A percentile compares a stretch with the other conserved stretches of the same genome.
phyloP scores from a whole-genome alignment of 2,888 invertebrate species.

The Eristalinus aeneus region DNA sequence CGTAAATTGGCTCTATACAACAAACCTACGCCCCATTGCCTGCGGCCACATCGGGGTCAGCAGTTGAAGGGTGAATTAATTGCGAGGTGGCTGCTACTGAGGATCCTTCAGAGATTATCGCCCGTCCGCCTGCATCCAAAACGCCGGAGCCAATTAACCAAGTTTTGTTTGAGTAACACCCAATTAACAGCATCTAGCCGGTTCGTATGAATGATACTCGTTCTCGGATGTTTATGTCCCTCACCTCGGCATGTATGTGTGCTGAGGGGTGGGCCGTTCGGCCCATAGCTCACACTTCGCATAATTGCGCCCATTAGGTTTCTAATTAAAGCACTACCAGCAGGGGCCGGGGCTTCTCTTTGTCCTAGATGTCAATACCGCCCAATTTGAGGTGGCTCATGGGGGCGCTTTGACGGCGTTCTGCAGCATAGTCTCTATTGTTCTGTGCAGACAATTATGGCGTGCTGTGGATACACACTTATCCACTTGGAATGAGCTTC shows the following conservation, averaged over 20 bases:
- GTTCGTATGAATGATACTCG: neutral
- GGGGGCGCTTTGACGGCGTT: neutral
- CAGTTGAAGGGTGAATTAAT: constrained; percentile 19
- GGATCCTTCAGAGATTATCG: neutral
- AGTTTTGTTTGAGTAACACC: constrained; percentile 34
- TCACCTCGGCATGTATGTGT: neutral
- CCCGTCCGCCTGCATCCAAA: neutral
- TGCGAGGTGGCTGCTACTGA: neutral
- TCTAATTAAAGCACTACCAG: constrained; percentile 37
- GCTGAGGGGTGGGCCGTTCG: neutral
- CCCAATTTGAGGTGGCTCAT: neutral
- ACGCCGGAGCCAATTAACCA: constrained; percentile 34
- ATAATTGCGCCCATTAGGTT: constrained; percentile 42
- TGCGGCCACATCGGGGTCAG: neutral
- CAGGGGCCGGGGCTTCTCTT: constrained; percentile 8
- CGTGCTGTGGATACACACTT: neutral
- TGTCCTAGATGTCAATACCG: neutral
- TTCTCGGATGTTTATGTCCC: neutral
- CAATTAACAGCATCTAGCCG: constrained; percentile 22
- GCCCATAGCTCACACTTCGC: constrained; percentile 6
- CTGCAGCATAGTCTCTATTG: neutral
- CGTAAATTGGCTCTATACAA: constrained; percentile 14
- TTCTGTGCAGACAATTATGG: neutral
- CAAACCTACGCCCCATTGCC: constrained; percentile 1
- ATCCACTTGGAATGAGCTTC: neutral